Evolutionary conservation across 2,888 invertebrate species (phyloP), one percentile per base, ranked within the genome.

Genomic region (Xestia rhomboidea): DNA sequence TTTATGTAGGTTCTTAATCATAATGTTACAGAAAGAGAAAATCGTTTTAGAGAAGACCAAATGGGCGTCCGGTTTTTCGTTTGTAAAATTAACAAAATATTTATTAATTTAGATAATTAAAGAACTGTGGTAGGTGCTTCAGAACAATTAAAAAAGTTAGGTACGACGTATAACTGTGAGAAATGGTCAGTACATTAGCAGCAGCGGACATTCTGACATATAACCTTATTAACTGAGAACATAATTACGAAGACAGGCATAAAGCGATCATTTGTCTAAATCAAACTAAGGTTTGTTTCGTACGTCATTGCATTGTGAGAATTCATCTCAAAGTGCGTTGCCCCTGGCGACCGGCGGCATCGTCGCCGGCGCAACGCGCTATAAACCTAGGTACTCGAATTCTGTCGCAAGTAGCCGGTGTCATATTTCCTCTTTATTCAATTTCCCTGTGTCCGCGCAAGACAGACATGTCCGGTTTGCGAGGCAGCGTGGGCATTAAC

Each of bases 341-440:
- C 88, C 89, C 89, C 76, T 86, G 63, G 41, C 79, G 81, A 82
- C 87, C 77, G 82, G 72, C 77, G 79, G 68, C 85, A 71, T 46
- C 78, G 80, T 77, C 81, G 82, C 80, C 82, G 79, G 70, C 73
- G 68, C 63, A 68, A 72, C 46, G 82, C 80, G 82, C 68, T 71
- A 66, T 83, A 81, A 86, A 82, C 71, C 78, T 88, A 79, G 83
- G 87, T 87, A 85, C 86, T 85, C 84, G 84, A 81, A 88, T 86
- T 89, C 86, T 89, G 91, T 89, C 89, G 90, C 90, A 90, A 92
- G 92, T 90, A 89, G 91, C 88, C 92, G 91, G 93, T 95, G 92
- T 96, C 95, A 93, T 93, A 92, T 96, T 95, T 93, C 95, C 92
- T 93, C 92, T 95, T 96, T 92, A 95, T 95, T 93, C 88, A 95